Conservation (phyloP, 2,797 vertebrate genomes). For the Gambelia wislizenii region DNA sequence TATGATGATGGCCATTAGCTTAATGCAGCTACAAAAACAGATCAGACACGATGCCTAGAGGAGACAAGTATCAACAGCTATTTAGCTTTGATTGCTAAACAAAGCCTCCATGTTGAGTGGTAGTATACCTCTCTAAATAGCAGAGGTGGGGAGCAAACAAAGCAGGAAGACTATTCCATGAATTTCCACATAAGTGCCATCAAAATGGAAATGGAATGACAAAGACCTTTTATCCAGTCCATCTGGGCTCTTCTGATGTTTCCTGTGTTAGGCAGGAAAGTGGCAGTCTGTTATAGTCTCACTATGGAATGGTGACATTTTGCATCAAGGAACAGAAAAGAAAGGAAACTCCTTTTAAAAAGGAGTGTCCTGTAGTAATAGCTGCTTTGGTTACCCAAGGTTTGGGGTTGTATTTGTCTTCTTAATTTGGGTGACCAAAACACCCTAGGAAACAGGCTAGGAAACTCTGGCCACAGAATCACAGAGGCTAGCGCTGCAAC, state of each 20-base stretch:
- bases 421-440: no score
- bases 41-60: not conserved
- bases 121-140: not conserved
- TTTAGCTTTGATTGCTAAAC: not conserved
- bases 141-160: no score
- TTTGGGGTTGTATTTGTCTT: not conserved
- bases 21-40: not conserved
- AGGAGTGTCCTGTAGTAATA: not conserved
- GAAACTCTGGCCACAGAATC: not conserved
- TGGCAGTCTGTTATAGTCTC: not conserved
- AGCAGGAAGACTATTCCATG: not conserved
- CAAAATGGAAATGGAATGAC: not conserved
- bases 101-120: not conserved
- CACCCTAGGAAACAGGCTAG: not conserved
- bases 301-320: not conserved
- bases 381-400: no score
- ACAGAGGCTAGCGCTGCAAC: not conserved
- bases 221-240: not conserved
- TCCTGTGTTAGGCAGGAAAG: not conserved
- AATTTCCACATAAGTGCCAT: not conserved
- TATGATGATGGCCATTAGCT: not conserved
- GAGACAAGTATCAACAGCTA: not conserved
- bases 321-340: not conserved
- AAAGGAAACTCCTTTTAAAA: not conserved
- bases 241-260: not conserved